Percentiles rank a stretch among this genome's conserved stretches.
These are phyloP conservation scores for Loripinus fragilis DNA, from an alignment of 2,888 invertebrate genomes.

Conservation along the genomic window DNA sequence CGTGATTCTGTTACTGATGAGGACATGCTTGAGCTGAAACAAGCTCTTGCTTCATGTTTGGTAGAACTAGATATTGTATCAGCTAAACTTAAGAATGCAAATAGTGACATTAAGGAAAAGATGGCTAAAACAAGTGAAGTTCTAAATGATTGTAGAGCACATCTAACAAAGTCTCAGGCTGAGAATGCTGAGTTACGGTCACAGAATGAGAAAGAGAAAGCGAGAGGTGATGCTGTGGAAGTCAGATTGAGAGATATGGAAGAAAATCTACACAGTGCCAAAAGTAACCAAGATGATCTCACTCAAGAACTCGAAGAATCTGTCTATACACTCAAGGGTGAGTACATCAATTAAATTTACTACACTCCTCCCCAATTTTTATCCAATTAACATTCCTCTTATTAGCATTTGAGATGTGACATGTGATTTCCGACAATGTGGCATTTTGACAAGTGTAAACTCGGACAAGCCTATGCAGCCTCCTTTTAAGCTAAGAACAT, in stretches of 20 bases:
- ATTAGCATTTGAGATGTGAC: too few species aligned
- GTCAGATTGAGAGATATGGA: slow-evolving; percentile 66
- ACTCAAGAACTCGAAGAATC: slow-evolving; percentile 67
- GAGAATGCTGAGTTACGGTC: slow-evolving; percentile 76
- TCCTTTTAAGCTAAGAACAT: too few species aligned
- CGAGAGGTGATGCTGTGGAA: slow-evolving; percentile 64
- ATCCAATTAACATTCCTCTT: too few species aligned
- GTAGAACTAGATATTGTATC: slow-evolving; percentile 77
- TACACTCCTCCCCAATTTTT: too few species aligned
- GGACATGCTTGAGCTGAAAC: slow-evolving; percentile 75
- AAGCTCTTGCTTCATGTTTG: slow-evolving; percentile 75
- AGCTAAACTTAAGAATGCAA: slow-evolving; percentile 75
- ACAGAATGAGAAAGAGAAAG: slow-evolving; percentile 69
- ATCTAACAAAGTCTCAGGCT: slow-evolving; percentile 73
- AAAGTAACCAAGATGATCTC: slow-evolving; percentile 59
- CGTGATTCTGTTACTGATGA: slow-evolving; percentile 65
- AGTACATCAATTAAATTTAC: slow-evolving; percentile 13
- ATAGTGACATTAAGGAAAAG: slow-evolving; percentile 73
- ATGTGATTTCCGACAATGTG: too few species aligned
- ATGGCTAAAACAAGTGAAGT: slow-evolving; percentile 75
- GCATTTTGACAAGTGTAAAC: too few species aligned
- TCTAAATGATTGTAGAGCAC: slow-evolving; percentile 75
- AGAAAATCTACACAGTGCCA: slow-evolving; percentile 58
- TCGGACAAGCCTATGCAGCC: too few species aligned
- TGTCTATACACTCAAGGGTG: slow-evolving; percentile 63